phyloP scores from a whole-genome alignment of 2,888 invertebrate species.

The Xylocampa areola region DNA sequence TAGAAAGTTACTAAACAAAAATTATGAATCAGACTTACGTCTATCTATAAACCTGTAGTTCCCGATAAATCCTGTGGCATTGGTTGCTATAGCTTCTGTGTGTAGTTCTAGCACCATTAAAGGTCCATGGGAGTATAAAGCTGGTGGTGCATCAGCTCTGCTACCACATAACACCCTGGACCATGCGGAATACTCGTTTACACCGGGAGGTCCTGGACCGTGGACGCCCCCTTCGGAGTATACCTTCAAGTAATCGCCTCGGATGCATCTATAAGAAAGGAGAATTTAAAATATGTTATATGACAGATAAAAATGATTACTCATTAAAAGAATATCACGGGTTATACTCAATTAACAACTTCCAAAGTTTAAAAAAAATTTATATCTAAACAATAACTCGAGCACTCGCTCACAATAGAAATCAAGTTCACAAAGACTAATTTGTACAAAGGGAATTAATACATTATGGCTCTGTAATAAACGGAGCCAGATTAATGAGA shows the following conservation, averaged over 20 bases:
- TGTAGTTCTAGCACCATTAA: constrained; percentile 93
- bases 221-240: constrained; percentile 94
- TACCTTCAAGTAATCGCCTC: constrained; percentile 93
- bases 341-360: too few species aligned
- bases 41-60: constrained; percentile 94
- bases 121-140: constrained; percentile 93
- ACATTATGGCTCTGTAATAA: constrained; percentile 50
- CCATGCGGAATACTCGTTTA: constrained; percentile 95
- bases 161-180: constrained; percentile 93
- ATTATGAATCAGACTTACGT: constrained; percentile 88
- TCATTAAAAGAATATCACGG: too few species aligned
- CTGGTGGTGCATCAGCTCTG: constrained; percentile 92
- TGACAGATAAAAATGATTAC: too few species aligned
- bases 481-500: constrained; percentile 64
- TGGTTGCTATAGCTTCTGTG: constrained; percentile 84
- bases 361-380: too few species aligned
- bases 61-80: constrained; percentile 93
- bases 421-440: constrained; percentile 21
- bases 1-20: too few species aligned
- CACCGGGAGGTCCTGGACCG: constrained; percentile 91
- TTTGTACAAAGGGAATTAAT: constrained; percentile 38
- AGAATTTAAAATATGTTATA: too few species aligned
- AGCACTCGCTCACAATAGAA: constrained; percentile 4
- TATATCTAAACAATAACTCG: background rate
- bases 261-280: constrained; percentile 90